These are phyloP conservation scores for Promerops cafer DNA, from an alignment of 2,113 vertebrate genomes.

Conservation along the genomic window DNA sequence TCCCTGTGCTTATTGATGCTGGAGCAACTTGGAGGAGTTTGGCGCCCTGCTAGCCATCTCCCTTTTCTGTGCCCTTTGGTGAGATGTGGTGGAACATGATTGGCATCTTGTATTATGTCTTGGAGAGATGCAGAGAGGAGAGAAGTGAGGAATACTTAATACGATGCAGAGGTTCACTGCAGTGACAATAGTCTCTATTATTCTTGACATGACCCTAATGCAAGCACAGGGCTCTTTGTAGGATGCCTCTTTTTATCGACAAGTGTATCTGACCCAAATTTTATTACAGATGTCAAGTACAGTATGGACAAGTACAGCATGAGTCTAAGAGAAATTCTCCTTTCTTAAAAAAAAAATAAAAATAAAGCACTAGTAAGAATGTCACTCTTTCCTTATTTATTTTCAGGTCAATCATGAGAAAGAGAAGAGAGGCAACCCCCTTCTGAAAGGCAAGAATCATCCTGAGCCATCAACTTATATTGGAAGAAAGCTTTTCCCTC, in stretches of 20 bases:
- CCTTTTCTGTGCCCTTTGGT: background rate
- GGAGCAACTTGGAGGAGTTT: background rate
- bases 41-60: background rate
- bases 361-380: background rate
- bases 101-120: background rate
- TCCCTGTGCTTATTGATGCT: background rate
- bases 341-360: background rate
- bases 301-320: background rate
- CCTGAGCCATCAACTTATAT: background rate
- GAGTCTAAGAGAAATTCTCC: background rate
- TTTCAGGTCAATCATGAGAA: conserved; percentile 35
- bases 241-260: conserved; percentile 17
- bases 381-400: conserved; percentile 29
- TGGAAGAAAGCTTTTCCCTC: background rate
- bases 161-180: background rate
- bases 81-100: background rate
- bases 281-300: conserved; percentile 52
- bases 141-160: background rate
- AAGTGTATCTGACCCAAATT: conserved; percentile 43
- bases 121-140: background rate
- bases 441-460: conserved; percentile 8
- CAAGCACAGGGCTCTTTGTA: background rate
- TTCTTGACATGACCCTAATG: conserved; percentile 30
- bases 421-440: background rate
- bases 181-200: conserved; percentile 20